Percentiles rank a stretch among this genome's conserved stretches.
These are phyloP conservation scores for Maniola jurtina DNA, from an alignment of 1,140 invertebrate species.

Conservation along the genomic window DNA sequence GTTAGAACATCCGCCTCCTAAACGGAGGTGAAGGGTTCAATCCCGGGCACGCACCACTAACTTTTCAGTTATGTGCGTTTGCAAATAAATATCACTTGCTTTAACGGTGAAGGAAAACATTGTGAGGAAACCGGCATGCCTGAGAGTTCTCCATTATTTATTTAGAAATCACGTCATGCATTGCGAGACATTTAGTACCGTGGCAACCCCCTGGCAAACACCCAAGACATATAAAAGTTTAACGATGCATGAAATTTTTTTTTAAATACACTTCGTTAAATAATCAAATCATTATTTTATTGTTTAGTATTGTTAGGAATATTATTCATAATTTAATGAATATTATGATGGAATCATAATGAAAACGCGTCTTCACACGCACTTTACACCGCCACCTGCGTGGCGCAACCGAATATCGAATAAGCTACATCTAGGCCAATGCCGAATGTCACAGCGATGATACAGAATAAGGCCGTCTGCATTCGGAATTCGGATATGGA, in stretches of 20 bases:
- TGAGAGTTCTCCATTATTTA: too few species aligned
- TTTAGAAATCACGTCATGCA: too few species aligned
- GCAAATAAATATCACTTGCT: too few species aligned
- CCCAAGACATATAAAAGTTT: not conserved
- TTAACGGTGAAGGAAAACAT: too few species aligned
- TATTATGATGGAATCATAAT: conserved; percentile 1
- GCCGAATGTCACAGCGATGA: conserved; percentile 46
- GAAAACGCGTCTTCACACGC: conserved; percentile 5
- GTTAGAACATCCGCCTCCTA: too few species aligned
- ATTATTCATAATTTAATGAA: not conserved
- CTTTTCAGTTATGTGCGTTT: too few species aligned
- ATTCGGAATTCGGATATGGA: conserved; percentile 22
- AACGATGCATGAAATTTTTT: not conserved
- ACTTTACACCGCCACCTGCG: conserved; percentile 40
- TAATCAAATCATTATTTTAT: not conserved
- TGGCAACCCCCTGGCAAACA: too few species aligned
- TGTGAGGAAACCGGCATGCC: too few species aligned
- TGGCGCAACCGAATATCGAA: conserved; percentile 63
- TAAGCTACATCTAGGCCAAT: conserved; percentile 53
- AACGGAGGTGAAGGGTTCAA: too few species aligned
- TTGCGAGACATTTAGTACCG: too few species aligned
- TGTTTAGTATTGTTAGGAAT: not conserved
- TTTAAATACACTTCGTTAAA: not conserved
- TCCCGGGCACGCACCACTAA: too few species aligned
- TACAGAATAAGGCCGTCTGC: conserved; percentile 41